Conservation (phyloP, 2,888 invertebrate species). For the Lasioglossum marginatum region DNA sequence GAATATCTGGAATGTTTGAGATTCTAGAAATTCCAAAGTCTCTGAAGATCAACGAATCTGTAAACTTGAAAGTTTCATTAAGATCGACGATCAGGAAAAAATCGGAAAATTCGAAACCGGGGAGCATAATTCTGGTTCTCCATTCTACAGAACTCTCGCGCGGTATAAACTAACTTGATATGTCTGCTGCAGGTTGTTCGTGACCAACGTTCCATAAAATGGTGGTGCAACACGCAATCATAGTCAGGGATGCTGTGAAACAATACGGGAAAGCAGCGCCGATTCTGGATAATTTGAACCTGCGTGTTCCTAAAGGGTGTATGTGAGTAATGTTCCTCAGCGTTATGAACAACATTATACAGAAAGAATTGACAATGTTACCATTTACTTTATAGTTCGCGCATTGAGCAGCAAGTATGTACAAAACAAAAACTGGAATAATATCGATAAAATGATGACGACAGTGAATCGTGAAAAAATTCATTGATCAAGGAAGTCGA, state of each 20-base stretch:
- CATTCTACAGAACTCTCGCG: neutral
- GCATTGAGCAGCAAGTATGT: neutral
- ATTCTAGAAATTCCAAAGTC: neutral
- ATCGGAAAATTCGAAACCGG: neutral
- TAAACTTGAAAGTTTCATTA: neutral
- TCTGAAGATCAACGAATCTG: neutral
- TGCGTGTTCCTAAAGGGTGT: conserved; percentile 90
- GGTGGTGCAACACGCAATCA: conserved; percentile 86
- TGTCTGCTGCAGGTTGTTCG: neutral
- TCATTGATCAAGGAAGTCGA: too few species aligned
- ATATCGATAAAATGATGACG: neutral
- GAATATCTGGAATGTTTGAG: neutral
- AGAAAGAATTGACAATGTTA: neutral
- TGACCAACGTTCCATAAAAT: conserved; percentile 63
- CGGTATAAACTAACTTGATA: too few species aligned
- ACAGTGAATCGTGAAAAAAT: too few species aligned
- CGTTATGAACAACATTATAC: neutral
- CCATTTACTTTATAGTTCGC: neutral
- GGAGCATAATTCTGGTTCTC: neutral
- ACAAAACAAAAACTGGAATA: neutral
- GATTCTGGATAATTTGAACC: conserved; percentile 89
- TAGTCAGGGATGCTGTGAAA: conserved; percentile 89
- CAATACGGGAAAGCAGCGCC: conserved; percentile 87
- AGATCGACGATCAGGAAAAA: neutral
- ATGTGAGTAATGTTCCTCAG: conserved; percentile 88